phyloP scores from a whole-genome alignment of 2,888 invertebrate genomes.

The Coecobrya sp. region DNA sequence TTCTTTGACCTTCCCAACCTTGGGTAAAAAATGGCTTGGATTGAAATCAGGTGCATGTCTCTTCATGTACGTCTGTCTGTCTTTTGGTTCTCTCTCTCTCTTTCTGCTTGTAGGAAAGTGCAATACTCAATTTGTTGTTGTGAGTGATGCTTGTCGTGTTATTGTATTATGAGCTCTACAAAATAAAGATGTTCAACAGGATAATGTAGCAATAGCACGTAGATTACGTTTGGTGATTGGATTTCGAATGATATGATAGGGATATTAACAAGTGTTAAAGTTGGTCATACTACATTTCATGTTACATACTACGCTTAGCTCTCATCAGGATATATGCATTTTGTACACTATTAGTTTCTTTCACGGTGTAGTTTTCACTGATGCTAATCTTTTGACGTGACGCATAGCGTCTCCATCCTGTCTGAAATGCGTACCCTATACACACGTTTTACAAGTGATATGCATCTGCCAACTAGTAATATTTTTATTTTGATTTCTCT shows the following conservation, averaged over 20 bases:
- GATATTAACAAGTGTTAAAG: neutral
- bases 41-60: conserved; percentile 21
- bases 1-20: conserved; percentile 72
- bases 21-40: conserved; percentile 31
- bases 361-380: conserved; percentile 62
- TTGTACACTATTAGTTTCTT: conserved; percentile 33
- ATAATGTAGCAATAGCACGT: conserved; percentile 19
- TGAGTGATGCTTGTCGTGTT: conserved; percentile 69
- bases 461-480: conserved; percentile 21
- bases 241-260: conserved; percentile 48
- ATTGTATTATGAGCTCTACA: conserved; percentile 8
- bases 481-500: conserved; percentile 12
- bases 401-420: conserved; percentile 61
- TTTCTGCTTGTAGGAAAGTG: neutral
- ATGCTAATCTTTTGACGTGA: conserved; percentile 66
- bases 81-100: neutral
- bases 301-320: neutral
- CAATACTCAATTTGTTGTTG: conserved; percentile 57
- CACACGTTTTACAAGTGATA: neutral
- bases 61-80: neutral
- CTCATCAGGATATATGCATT: conserved; percentile 17
- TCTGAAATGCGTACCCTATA: conserved; percentile 35
- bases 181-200: conserved; percentile 63
- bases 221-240: conserved; percentile 46
- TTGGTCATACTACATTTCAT: conserved; percentile 23